Evolutionary conservation across 2,113 vertebrate genomes (phyloP).

Genomic region (Excalfactoria chinensis): DNA sequence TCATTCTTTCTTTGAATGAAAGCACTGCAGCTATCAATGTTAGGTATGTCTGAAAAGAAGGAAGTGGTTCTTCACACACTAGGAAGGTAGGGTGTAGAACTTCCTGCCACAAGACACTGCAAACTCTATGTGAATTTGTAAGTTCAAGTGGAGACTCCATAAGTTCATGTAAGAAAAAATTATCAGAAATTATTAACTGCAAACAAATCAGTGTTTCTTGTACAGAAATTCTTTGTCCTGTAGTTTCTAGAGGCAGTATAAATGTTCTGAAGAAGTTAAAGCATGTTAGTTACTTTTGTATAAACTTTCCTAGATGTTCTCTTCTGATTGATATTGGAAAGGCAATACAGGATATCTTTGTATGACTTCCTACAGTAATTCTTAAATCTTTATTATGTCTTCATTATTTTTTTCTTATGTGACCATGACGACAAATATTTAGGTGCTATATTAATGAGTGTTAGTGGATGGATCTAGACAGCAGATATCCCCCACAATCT

Average conservation of each 20-base stretch:
- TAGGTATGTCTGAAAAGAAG: neutral
- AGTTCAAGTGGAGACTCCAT: neutral
- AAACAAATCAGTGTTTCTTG: neutral
- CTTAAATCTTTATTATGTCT: neutral
- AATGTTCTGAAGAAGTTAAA: neutral
- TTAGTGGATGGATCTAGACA: neutral
- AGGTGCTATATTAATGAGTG: neutral
- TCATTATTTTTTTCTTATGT: neutral
- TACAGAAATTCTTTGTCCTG: neutral
- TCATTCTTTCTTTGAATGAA: neutral
- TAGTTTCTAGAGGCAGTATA: neutral
- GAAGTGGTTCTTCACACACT: neutral
- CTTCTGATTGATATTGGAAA: neutral
- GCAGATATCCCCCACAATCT: neutral
- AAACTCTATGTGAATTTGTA: neutral
- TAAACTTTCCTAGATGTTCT: neutral
- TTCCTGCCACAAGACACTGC: neutral
- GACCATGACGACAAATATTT: neutral
- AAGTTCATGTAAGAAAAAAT: neutral
- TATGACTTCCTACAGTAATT: neutral
- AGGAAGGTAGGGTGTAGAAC: neutral
- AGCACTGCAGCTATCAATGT: neutral
- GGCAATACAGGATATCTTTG: neutral
- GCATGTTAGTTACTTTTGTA: neutral
- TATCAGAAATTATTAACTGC: neutral